Conservation (phyloP, 2,113 vertebrate species). For the Oenanthe melanoleuca region DNA sequence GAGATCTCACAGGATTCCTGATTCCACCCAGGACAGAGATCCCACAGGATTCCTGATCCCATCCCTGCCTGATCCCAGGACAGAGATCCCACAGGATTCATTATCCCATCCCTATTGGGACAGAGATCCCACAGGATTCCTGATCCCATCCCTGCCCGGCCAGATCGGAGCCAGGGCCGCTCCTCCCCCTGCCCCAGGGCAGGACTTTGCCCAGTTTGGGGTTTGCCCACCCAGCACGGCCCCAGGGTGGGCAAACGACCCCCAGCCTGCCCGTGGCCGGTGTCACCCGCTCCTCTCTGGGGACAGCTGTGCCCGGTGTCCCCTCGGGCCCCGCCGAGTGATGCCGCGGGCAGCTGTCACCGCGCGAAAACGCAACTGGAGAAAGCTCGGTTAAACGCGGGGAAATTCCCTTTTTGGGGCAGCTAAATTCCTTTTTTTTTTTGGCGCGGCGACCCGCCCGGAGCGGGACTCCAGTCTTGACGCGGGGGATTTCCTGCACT, state of each 20-base stretch:
- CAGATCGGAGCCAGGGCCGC: accelerated
- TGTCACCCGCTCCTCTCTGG: accelerated
- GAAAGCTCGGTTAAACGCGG: neutral
- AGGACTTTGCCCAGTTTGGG: neutral
- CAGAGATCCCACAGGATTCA: neutral
- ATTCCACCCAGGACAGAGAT: neutral
- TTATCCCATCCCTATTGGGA: neutral
- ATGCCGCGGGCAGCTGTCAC: neutral
- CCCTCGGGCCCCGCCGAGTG: neutral
- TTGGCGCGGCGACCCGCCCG: neutral
- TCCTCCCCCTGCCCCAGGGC: neutral
- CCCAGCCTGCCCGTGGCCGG: neutral
- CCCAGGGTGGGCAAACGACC: neutral
- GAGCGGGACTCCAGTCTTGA: neutral
- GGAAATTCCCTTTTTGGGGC: neutral
- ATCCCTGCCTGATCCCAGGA: neutral
- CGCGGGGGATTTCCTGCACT: too few relatives aligned
- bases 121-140: neutral
- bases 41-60: neutral
- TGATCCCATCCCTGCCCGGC: neutral
- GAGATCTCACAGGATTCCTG: neutral
- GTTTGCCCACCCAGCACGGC: neutral
- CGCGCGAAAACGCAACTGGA: accelerated
- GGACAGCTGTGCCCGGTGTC: neutral
- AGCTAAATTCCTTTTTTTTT: neutral